These are phyloP conservation scores for Mirounga angustirostris DNA, from an alignment of 2,113 vertebrate genomes.

Conservation along the genomic window DNA sequence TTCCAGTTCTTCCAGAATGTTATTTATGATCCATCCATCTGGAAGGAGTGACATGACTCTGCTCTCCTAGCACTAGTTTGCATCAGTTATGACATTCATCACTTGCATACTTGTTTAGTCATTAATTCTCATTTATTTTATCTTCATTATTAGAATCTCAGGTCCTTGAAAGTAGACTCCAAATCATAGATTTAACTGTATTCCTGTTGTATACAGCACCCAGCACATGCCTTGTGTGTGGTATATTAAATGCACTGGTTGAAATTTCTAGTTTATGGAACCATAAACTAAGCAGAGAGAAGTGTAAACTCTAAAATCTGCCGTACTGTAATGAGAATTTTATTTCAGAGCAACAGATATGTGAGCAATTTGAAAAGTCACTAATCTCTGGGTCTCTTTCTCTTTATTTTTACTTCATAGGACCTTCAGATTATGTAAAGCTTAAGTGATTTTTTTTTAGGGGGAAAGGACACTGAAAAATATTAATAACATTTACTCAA, in stretches of 20 bases:
- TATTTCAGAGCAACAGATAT: neutral
- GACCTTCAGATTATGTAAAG: constrained; percentile 16
- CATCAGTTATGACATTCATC: neutral
- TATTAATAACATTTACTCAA: constrained; percentile 5
- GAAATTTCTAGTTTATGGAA: neutral
- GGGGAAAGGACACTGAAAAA: neutral
- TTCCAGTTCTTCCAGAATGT: neutral
- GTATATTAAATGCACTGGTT: neutral
- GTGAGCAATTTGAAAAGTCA: neutral
- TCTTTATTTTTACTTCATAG: neutral
- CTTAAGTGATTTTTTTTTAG: neutral
- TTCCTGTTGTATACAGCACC: neutral
- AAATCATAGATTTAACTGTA: neutral
- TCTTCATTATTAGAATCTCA: neutral
- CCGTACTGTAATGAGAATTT: neutral
- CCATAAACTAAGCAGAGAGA: neutral
- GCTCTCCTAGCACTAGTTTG: neutral
- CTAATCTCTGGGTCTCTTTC: neutral
- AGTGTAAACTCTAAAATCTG: constrained; percentile 2
- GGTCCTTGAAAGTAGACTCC: constrained; percentile 7
- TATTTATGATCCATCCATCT: neutral
- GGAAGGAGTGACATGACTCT: neutral
- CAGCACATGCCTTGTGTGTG: neutral
- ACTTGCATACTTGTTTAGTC: neutral
- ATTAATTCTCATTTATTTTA: neutral